These are phyloP conservation scores for Manis pentadactyla DNA, from an alignment of 2,797 vertebrate genomes.

Conservation along the genomic window DNA sequence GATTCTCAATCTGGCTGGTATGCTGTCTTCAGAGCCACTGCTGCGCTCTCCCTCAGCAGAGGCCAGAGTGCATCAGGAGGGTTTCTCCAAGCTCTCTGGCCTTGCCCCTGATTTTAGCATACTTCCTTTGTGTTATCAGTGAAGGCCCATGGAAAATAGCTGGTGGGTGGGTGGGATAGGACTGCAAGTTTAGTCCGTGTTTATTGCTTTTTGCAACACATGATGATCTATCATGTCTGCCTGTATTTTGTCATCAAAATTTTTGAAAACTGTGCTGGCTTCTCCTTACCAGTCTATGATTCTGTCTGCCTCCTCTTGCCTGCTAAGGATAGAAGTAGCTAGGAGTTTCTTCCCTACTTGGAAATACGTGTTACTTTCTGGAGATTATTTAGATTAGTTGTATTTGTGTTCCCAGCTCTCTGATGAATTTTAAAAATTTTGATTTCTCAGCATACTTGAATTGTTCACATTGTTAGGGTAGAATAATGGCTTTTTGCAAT, in stretches of 20 bases:
- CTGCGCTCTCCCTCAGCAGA: not conserved
- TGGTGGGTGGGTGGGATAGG: not conserved
- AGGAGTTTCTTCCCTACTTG: not conserved
- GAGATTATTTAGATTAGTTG: slow-evolving; percentile 11
- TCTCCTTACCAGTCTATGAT: not conserved
- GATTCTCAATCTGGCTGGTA: not conserved
- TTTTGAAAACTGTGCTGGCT: not conserved
- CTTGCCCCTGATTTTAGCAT: not conserved
- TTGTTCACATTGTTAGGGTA: not conserved
- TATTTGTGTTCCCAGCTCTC: not conserved
- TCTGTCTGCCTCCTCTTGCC: not conserved
- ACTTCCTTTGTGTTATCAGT: not conserved
- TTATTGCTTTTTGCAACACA: not conserved
- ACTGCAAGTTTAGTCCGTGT: not conserved
- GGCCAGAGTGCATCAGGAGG: not conserved
- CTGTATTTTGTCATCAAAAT: not conserved
- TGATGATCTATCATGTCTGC: not conserved
- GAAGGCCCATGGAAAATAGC: not conserved
- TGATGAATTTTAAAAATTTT: not conserved
- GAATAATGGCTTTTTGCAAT: not conserved
- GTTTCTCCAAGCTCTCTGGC: not conserved
- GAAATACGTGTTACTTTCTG: not conserved
- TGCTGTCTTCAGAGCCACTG: not conserved
- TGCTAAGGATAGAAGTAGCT: not conserved
- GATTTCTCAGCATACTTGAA: not conserved